A percentile compares a stretch with the other conserved stretches of the same genome.
These are phyloP conservation scores for Chelonia mydas DNA, from an alignment of 2,797 vertebrate species.

Conservation along the genomic window DNA sequence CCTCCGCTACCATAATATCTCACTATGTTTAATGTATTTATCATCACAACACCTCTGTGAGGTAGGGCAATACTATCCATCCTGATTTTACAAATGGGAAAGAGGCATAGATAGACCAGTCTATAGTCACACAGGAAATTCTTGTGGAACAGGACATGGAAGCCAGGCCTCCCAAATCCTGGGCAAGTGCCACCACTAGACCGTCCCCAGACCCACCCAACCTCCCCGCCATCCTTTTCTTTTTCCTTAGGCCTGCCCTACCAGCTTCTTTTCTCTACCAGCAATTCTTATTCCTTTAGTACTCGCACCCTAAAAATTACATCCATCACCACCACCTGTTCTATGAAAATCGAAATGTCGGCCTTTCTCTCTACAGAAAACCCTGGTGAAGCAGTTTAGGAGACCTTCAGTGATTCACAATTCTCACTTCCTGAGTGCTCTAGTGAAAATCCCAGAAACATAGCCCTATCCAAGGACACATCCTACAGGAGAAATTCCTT, in stretches of 20 bases:
- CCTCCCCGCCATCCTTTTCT: background rate
- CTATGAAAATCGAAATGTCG: background rate
- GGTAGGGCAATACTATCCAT: background rate
- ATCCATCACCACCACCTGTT: background rate
- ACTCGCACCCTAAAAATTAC: background rate
- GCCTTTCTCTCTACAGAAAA: background rate
- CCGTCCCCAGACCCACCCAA: background rate
- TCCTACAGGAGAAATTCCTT: background rate
- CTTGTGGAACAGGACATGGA: background rate
- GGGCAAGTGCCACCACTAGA: background rate
- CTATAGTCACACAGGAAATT: background rate
- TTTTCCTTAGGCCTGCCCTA: background rate
- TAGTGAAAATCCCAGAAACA: background rate
- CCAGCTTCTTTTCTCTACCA: background rate
- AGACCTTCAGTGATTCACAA: background rate
- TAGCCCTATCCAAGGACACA: background rate
- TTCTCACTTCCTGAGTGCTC: background rate
- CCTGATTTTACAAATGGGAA: background rate
- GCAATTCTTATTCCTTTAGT: background rate
- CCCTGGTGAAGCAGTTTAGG: background rate
- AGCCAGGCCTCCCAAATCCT: background rate
- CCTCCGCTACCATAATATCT: fast-evolving
- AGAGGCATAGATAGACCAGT: background rate
- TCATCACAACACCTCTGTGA: background rate
- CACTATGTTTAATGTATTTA: background rate